Evolutionary conservation across 2,797 vertebrate genomes (phyloP).

Genomic region (Ctenosaura bakeri): DNA sequence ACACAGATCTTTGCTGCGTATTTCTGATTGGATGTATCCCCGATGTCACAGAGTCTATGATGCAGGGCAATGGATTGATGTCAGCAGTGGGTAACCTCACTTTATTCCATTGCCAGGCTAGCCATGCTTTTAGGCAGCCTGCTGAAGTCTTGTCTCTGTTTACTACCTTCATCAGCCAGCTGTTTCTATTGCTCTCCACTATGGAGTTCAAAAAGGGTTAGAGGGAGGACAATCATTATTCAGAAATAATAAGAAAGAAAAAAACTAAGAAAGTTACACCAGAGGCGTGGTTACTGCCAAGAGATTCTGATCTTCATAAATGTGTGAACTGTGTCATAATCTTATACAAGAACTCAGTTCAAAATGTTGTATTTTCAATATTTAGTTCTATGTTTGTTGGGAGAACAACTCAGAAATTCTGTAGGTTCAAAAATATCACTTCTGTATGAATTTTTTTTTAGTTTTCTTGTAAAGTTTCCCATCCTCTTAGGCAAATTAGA

Average conservation of each 20-base stretch:
- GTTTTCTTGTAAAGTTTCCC: neutral
- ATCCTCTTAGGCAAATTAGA: neutral
- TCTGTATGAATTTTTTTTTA: neutral
- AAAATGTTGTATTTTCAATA: neutral
- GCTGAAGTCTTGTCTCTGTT: neutral
- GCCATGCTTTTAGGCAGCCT: neutral
- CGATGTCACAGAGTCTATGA: neutral
- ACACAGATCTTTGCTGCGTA: neutral
- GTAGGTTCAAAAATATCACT: neutral
- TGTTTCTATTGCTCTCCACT: too few species aligned
- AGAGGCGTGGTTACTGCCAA: too few species aligned
- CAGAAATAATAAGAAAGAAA: too few species aligned
- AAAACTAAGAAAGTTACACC: too few species aligned
- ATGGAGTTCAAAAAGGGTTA: neutral
- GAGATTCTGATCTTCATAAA: neutral
- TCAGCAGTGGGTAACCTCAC: neutral
- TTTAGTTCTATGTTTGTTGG: neutral
- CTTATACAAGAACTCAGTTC: neutral
- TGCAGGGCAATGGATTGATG: neutral
- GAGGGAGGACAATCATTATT: neutral
- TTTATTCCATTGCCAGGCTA: neutral
- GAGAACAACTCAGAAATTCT: neutral
- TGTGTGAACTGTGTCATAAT: neutral
- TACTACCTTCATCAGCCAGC: neutral
- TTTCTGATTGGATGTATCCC: neutral